Evolutionary conservation across 2,797 vertebrate species (phyloP), one percentile per base, ranked within the genome.

Genomic region (Siniperca undulata): DNA sequence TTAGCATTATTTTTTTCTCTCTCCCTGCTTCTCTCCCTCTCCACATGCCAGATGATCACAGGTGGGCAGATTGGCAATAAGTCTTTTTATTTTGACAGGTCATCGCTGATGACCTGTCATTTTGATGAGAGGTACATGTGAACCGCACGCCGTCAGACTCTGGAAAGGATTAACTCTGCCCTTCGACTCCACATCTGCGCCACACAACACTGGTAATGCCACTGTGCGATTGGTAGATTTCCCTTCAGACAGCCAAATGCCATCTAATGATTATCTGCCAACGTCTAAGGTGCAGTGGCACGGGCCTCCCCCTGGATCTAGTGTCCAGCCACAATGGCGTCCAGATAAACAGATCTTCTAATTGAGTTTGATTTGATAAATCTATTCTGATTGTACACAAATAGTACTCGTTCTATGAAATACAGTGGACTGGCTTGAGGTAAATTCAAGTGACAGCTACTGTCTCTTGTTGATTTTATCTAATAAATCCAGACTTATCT

Each of bases 151-250:
- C 6, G 62, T 78, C 81, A 64, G 78, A 81, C 82, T 81, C 80
- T 65, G 88, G 68, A 84, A 77, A 84, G 90, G 95, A 95, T 96
- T 96, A 94, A 90, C 82, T 70, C 65, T 72, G 86, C 83, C 93
- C 86, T 93, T 82, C 85, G 85, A 91, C 92, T 92, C 89, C 89
- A 91, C 92, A 95, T 92, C 92, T 94, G 94, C 72, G 81, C 74
- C 79, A 71, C 74, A 85, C 86, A 65, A 86, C 82, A 87, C 87
- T 77, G 87, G 83, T 81, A 91, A 90, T 92, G 86, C 90, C 78
- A 68, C 85, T 52, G 76, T 81, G 81, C 40, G 77, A 93, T 89
- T 91, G 91, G 91, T 92, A 86, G 90, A 93, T 93, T 89, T 91
- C 85, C 78, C 81, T 70, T 83, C 70, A 76, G 75, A 79, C 75